phyloP scores from a whole-genome alignment of 23 tunicate species.

The Trididemnum clinides region DNA sequence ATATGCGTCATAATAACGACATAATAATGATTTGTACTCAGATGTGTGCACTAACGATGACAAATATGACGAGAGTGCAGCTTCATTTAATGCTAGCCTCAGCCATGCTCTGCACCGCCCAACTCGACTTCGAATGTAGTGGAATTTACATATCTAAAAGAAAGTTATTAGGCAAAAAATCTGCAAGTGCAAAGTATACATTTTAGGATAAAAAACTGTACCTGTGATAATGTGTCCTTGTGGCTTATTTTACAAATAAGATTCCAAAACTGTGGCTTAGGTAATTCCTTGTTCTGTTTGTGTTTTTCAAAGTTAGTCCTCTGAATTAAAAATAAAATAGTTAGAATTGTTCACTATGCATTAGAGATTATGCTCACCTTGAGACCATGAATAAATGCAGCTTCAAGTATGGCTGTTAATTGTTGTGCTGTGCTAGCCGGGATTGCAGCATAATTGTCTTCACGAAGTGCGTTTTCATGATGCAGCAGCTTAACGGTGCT shows the following conservation, averaged over 20 bases:
- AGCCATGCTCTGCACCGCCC: conserved; percentile 90
- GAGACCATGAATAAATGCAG: conserved; percentile 81
- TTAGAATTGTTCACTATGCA: neutral
- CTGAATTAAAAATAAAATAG: conserved; percentile 19
- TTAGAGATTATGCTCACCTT: conserved; percentile 44
- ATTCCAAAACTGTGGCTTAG: conserved; percentile 92
- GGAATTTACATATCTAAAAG: conserved; percentile 23
- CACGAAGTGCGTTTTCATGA: conserved; percentile 45
- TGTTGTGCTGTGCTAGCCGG: conserved; percentile 59
- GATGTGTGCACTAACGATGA: conserved; percentile 49
- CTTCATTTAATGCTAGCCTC: conserved; percentile 67
- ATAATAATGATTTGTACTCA: conserved; percentile 53
- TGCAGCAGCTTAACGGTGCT: conserved; percentile 54
- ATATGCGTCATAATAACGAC: conserved; percentile 54
- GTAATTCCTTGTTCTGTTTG: conserved; percentile 55
- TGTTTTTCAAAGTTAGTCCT: conserved; percentile 56
- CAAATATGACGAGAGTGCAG: conserved; percentile 67
- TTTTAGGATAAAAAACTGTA: too few relatives aligned
- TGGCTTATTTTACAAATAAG: conserved; percentile 74
- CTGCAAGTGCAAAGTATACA: too few relatives aligned
- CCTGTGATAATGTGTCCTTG: conserved; percentile 63
- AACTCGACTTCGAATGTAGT: conserved; percentile 41
- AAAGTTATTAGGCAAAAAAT: neutral
- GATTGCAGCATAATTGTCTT: neutral
- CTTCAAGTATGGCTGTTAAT: conserved; percentile 50